A percentile compares a stretch with the other conserved stretches of the same genome.
These are phyloP conservation scores for Morpho helenor DNA, from an alignment of 2,888 invertebrate genomes.

Conservation along the genomic window DNA sequence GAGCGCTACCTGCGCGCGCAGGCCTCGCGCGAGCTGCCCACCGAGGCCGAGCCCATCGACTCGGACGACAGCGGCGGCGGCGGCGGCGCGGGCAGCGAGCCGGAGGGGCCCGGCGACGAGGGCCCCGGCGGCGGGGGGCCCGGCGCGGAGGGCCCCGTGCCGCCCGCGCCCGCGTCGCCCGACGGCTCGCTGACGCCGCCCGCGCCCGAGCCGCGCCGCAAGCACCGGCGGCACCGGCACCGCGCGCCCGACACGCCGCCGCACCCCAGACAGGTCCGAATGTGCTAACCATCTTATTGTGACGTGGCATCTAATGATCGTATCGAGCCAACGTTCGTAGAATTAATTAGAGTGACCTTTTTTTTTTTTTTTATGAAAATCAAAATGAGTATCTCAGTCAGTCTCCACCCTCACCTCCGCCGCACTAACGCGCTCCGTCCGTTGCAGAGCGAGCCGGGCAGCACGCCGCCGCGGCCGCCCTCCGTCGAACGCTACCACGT, in stretches of 20 bases:
- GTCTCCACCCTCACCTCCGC: no score
- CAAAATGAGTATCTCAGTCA: no score
- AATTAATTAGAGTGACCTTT: no score
- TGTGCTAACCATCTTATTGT: no score
- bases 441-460: slow-evolving; percentile 35
- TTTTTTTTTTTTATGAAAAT: no score
- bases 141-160: slow-evolving; percentile 19
- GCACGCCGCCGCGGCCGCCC: slow-evolving; percentile 40
- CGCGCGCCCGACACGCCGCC: slow-evolving; percentile 30
- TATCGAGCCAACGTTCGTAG: no score
- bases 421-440: slow-evolving; percentile 32
- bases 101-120: not conserved
- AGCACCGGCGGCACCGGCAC: slow-evolving; percentile 29
- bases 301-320: no score
- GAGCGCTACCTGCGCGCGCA: slow-evolving; percentile 76
- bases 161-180: slow-evolving; percentile 25
- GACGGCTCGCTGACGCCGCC: slow-evolving; percentile 26
- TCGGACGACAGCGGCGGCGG: slow-evolving; percentile 76
- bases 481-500: slow-evolving; percentile 26
- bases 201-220: slow-evolving; percentile 28
- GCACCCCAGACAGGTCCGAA: slow-evolving; percentile 16
- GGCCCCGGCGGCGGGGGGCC: slow-evolving; percentile 18
- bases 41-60: slow-evolving; percentile 87
- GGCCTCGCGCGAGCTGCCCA: slow-evolving; percentile 81
- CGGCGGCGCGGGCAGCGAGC: slow-evolving; percentile 19